A percentile compares a stretch with the other conserved stretches of the same genome.
Evolutionary conservation across 2,888 invertebrate species (phyloP).

Genomic region (Cylloceria caligata): DNA sequence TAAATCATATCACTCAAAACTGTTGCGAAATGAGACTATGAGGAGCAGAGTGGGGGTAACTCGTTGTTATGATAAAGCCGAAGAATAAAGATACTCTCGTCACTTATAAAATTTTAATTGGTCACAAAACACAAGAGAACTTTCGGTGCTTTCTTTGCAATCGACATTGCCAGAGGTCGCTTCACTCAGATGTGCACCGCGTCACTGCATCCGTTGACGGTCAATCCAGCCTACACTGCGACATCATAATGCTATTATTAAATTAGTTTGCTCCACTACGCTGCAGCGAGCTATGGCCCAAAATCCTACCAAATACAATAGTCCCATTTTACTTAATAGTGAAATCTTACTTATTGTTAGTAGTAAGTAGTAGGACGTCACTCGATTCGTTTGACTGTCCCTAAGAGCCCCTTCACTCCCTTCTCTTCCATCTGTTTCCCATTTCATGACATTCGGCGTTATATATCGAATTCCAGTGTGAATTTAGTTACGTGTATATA

Average conservation of each 20-base stretch:
- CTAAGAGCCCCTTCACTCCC: not conserved
- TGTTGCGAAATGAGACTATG: no score
- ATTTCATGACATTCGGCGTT: not conserved
- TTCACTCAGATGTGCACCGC: not conserved
- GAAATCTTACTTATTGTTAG: no score
- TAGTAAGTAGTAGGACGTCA: not conserved
- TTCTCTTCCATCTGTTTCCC: not conserved
- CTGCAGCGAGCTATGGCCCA: slow-evolving; percentile 6
- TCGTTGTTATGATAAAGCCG: no score
- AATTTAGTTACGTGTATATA: not conserved
- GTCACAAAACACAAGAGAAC: no score
- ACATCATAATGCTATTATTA: slow-evolving; percentile 42
- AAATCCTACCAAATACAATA: not conserved
- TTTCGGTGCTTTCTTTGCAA: no score
- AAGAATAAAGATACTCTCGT: no score
- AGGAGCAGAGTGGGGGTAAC: no score
- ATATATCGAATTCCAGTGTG: not conserved
- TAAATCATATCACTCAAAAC: no score
- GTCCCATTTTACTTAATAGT: not conserved
- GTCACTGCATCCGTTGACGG: slow-evolving; percentile 8
- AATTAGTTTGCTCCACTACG: slow-evolving; percentile 51
- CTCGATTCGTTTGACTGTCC: not conserved
- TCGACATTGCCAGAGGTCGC: not conserved
- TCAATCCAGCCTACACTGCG: not conserved
- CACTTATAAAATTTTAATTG: no score